Conservation (phyloP, 1,140 invertebrate species). For the Gyrodactylus salaris region DNA sequence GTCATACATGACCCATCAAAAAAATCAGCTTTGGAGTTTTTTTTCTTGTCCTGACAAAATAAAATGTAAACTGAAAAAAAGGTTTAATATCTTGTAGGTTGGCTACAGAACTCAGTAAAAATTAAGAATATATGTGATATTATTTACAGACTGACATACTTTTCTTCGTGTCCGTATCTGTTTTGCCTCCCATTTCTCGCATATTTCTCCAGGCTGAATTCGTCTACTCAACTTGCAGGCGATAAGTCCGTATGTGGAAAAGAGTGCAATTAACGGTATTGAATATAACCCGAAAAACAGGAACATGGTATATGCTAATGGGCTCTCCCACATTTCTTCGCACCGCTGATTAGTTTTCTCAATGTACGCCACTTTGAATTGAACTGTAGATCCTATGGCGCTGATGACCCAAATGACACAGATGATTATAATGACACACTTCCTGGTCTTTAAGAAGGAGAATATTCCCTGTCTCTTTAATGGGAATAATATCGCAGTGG, state of each 20-base stretch:
- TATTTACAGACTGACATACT: too few species aligned
- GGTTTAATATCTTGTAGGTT: too few species aligned
- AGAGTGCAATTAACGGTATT: conserved; percentile 22
- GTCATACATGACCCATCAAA: too few species aligned
- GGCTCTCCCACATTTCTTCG: conserved; percentile 7
- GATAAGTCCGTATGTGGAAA: conserved; percentile 21
- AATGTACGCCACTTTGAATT: not conserved
- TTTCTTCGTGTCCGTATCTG: conserved; percentile 23
- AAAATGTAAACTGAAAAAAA: too few species aligned
- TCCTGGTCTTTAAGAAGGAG: not conserved
- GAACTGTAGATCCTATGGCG: not conserved
- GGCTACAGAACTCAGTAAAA: too few species aligned
- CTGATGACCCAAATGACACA: not conserved
- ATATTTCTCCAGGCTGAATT: conserved; percentile 23
- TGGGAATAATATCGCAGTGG: conserved; percentile 14
- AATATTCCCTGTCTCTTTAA: conserved; percentile 12
- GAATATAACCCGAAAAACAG: conserved; percentile 23
- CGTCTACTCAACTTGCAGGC: conserved; percentile 18
- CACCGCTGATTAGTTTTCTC: not conserved
- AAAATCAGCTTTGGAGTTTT: too few species aligned
- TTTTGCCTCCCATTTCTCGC: conserved; percentile 19
- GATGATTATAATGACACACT: not conserved
- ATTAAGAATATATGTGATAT: too few species aligned
- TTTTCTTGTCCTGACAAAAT: too few species aligned
- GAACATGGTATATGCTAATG: conserved; percentile 20